These are phyloP conservation scores for Halcyon leucocephala DNA, from an alignment of 2,797 vertebrate genomes.

Conservation along the genomic window DNA sequence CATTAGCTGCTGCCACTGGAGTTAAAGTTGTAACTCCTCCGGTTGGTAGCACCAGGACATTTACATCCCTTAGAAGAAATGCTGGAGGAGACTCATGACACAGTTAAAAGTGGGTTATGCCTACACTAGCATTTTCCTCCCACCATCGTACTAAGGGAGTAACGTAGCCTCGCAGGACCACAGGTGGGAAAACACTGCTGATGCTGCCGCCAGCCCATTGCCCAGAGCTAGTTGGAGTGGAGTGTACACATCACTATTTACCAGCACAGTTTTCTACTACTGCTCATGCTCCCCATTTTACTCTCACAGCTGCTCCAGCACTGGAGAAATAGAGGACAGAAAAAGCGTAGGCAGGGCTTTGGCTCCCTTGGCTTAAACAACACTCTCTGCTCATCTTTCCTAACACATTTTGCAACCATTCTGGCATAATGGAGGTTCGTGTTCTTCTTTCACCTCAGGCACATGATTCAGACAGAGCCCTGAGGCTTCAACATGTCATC, in stretches of 20 bases:
- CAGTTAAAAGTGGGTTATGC: slow-evolving; percentile 8
- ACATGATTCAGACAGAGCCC: neutral
- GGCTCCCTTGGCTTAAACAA: neutral
- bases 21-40: slow-evolving; percentile 11
- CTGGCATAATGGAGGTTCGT: neutral
- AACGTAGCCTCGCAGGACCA: neutral
- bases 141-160: neutral
- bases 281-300: neutral
- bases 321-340: neutral
- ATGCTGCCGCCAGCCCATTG: neutral
- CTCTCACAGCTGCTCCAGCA: neutral
- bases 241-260: neutral
- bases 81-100: neutral
- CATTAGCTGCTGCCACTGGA: slow-evolving; percentile 34
- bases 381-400: neutral
- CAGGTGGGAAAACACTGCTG: neutral
- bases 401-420: neutral
- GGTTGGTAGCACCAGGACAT: slow-evolving; percentile 2
- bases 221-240: neutral
- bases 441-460: neutral
- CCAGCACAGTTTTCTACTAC: neutral
- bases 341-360: neutral
- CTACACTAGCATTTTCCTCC: slow-evolving; percentile 5
- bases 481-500: neutral
- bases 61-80: slow-evolving; percentile 3